Evolutionary conservation across 2,797 vertebrate genomes (phyloP).

Genomic region (Monodelphis domestica): DNA sequence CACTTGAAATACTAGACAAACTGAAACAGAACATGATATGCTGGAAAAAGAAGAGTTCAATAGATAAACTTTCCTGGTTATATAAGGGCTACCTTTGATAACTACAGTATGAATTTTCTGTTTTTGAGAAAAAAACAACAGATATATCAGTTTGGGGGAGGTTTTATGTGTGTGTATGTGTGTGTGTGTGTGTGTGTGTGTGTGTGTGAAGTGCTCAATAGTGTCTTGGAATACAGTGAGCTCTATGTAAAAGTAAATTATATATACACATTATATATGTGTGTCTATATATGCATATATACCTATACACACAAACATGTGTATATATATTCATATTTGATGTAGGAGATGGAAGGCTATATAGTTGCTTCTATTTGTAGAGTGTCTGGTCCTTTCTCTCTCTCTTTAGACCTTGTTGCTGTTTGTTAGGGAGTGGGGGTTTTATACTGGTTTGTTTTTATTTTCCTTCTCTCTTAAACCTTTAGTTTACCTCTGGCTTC

Average conservation of each 20-base stretch:
- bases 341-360: neutral
- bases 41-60: neutral
- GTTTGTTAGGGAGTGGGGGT: neutral
- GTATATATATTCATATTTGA: neutral
- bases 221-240: constrained; percentile 7
- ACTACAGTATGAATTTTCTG: neutral
- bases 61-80: neutral
- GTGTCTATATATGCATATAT: too few relatives aligned
- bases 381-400: neutral
- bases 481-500: neutral
- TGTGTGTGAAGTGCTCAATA: constrained; percentile 17
- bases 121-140: neutral
- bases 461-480: neutral
- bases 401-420: neutral
- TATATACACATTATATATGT: neutral
- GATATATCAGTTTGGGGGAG: neutral
- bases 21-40: neutral
- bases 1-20: neutral
- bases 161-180: neutral
- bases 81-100: neutral
- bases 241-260: constrained; percentile 24
- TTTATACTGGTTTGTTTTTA: neutral
- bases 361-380: neutral
- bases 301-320: neutral
- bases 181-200: neutral